Evolutionary conservation across 92 coral and sea anemone genomes (phyloP), one percentile per base, ranked within the genome.

Genomic region (Porites rus): DNA sequence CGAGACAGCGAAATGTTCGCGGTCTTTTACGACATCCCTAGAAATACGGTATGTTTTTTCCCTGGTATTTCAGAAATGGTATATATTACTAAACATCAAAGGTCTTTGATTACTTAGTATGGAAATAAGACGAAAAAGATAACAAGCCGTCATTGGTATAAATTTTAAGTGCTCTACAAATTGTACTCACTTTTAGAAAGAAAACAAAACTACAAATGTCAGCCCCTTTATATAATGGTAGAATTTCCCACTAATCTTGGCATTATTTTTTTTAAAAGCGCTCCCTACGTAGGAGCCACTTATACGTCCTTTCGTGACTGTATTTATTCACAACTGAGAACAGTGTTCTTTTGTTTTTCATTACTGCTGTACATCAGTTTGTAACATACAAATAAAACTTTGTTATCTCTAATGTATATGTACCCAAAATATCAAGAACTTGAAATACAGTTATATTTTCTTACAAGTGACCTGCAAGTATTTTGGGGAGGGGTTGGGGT

Each of bases 271-370:
- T 16, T 28, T 3, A 7, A 13, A 53, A 52, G 21, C 20, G 64
- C 63, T 21, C 54, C 13, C 11, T 21, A 10, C 76, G 28, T 38
- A 18, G 58, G 69, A 28, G 3, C 13, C 17, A 72, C 13, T 50
- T 53, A 2, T 10, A 18, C 0, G 76, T 71, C 7, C 64, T 22
- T 52, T 16, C 61, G 21, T 81, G 50, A 46, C 74, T 22, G 46
- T 83, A 83, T 83, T 83, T 83, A 83, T 83, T 83, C 80, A 64
- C 80, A 83, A 83, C 62, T 83, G 73, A 83, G 65, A 83, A 83
- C 87, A 53, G n/a, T 24, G 38, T 74, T 81, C 53, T 83, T 24
- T 13, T 69, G 66, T 70, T 82, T 82, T 71, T 46, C 53, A 21
- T 72, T 82, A 8, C 70, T 82, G 8, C 70, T 83, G 72, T 83